Evolutionary conservation across 2,113 vertebrate genomes (phyloP), one percentile per base, ranked within the genome.

Genomic region (Syngnathoides biaculeatus): DNA sequence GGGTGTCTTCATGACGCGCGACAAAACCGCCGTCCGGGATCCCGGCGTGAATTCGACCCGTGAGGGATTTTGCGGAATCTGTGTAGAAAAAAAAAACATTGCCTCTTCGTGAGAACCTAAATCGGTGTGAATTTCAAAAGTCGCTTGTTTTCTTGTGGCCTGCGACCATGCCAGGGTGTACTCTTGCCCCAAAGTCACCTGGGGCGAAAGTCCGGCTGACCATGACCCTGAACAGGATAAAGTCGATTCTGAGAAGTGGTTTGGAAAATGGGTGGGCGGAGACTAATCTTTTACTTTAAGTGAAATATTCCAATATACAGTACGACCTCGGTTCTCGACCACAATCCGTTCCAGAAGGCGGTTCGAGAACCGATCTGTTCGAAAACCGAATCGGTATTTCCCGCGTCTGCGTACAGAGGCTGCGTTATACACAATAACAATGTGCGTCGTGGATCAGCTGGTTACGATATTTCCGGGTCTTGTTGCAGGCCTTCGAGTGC

Each of bases 1-100:
- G 67, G 60, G 71, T 88, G 38, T 87, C 87, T 40, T 65, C 60
- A 53, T 68, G 70, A 72, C 82, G 76, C 77, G 83, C 72, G 75
- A 69, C 55, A 69, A 71, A 71, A 77, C 72, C 61, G 24, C 62
- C 13, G 2, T 14, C 68, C 43, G 22, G 48, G 48, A 20, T 20
- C 67, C 84, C 67, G 19, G 69, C 38, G 50, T 68, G 64, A 81
- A 68, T 62, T 48, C 17, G 30, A 39, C 40, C 35, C n/a, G 8
- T 22, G 61, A 27, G 14, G 42, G 17, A 20, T 11, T 5, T 19
- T 1, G 14, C 15, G 14, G 19, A 17, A 57, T 17, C 24, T 57
- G 17, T 30, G 55, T 30, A 3, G 15, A 17, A 13, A 40, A 40
- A 40, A 40, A 40, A 42, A 42, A 8, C 5, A 20, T 24, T 0